Evolutionary conservation across 35 echinoderm and acorn worm species (phyloP), one percentile per base, ranked within the genome.

Genomic region (Stichopus chloronotus): DNA sequence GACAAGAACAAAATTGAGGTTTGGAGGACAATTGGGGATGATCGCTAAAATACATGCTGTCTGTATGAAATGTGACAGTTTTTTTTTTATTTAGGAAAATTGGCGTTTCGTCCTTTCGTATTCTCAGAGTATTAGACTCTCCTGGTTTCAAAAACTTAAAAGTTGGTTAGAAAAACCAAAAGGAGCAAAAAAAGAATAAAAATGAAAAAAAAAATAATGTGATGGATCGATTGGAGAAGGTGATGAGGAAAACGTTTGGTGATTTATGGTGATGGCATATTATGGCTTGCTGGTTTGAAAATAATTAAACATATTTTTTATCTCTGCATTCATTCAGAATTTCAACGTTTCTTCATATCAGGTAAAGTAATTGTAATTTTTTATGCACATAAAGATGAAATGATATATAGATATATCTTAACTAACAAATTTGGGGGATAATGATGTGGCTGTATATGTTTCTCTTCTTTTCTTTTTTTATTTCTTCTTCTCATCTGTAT

Each of bases 321-420:
- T 88, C 63, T 65, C 86, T 71, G 57, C 58, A 43, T 88, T 88
- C 25, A 43, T 88, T 88, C 86, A 88, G 21, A 65, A 88, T n/a
- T 88, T 65, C 65, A 24, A 88, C 58, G 16, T 61, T 88, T 88
- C 57, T 88, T 88, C 86, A 88, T 61, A 71, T 88, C 57, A 65
- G 86, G 57, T 65, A 88, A 57, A 88, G 86, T 43, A 88, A 88
- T 59, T 88, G 86, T 88, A 88, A 88, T 88, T 88, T 74, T 87
- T 88, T 88, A 88, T 88, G 86, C 86, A 88, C 86, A 88, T 88
- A 88, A 88, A 83, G 80, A 88, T 88, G 58, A 88, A 59, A 88
- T 88, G 86, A 59, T 88, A 88, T 88, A 88, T 88, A 88, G 63
- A 88, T 88, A 88, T 88, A 88, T 88, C 86, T 88, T 87, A 87